Percentiles rank a stretch among this genome's conserved stretches.
These are phyloP conservation scores for Aplodontia rufa DNA, from an alignment of 2,113 vertebrate species.

Conservation along the genomic window DNA sequence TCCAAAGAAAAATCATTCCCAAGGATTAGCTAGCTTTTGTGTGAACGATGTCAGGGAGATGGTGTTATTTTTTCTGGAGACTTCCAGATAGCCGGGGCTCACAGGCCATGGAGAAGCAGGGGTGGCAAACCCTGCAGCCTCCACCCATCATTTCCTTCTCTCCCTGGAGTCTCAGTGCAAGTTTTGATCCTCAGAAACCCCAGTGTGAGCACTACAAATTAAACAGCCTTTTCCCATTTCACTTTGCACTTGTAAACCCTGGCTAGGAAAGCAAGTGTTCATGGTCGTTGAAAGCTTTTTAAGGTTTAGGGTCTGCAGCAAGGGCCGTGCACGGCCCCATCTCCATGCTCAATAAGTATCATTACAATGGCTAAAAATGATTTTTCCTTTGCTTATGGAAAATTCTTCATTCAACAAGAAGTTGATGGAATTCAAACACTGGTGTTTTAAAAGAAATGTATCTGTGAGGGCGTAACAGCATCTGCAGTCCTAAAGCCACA, in stretches of 20 bases:
- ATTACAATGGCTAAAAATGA: background rate
- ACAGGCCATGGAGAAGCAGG: background rate
- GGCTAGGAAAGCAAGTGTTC: background rate
- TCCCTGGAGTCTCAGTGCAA: background rate
- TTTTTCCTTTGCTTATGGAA: background rate
- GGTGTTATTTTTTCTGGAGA: background rate
- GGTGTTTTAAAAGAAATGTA: background rate
- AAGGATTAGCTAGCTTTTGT: background rate
- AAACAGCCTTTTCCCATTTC: background rate
- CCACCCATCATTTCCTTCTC: too few species aligned
- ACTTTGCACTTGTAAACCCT: background rate
- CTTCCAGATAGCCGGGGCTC: background rate
- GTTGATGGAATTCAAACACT: background rate
- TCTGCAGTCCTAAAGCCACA: background rate
- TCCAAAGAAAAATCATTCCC: background rate
- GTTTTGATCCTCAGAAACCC: background rate
- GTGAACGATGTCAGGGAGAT: background rate
- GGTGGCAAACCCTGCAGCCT: background rate
- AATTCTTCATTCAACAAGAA: background rate
- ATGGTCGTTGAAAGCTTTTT: background rate
- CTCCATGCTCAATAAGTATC: background rate
- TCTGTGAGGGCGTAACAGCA: background rate
- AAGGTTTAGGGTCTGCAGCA: background rate
- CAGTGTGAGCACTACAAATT: background rate
- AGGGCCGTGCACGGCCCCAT: accelerated